Percentiles rank a stretch among this genome's conserved stretches.
These are phyloP conservation scores for Drosophila rhopaloa DNA, from an alignment of 1,140 invertebrate species.

Conservation along the genomic window DNA sequence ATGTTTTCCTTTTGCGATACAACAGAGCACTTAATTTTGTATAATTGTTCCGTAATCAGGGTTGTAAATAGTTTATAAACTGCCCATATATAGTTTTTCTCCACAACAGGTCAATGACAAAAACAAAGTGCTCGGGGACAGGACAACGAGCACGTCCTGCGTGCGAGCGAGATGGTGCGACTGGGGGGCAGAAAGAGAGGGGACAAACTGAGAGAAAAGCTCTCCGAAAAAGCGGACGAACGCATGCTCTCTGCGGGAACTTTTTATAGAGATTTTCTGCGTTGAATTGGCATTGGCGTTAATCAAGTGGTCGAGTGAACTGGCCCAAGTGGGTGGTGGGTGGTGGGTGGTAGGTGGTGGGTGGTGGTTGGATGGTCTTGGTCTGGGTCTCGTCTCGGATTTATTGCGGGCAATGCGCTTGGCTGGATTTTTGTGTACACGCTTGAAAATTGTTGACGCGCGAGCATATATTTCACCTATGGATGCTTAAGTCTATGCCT, in stretches of 20 bases:
- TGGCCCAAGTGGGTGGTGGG: conserved; percentile 30
- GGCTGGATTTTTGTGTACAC: conserved; percentile 77
- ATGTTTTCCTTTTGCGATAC: background rate
- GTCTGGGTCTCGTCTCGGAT: conserved; percentile 63
- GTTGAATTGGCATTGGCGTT: conserved; percentile 79
- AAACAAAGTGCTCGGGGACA: conserved; percentile 57
- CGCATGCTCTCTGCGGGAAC: conserved; percentile 65
- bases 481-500: conserved; percentile 28
- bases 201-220: conserved; percentile 45
- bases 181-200: conserved; percentile 12
- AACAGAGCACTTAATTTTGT: conserved; percentile 2
- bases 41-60: conserved; percentile 14
- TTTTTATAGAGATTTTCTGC: conserved; percentile 78
- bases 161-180: conserved; percentile 19
- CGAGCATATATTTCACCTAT: conserved; percentile 17
- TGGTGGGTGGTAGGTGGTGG: conserved; percentile 25
- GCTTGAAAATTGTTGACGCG: conserved; percentile 81
- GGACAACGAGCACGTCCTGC: conserved; percentile 42
- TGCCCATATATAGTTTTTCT: conserved; percentile 24
- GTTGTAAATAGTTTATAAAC: conserved; percentile 36
- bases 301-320: conserved; percentile 69
- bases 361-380: conserved; percentile 52
- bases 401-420: conserved; percentile 55
- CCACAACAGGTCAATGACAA: conserved; percentile 81
- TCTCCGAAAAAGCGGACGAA: conserved; percentile 26